Evolutionary conservation across 2,888 invertebrate genomes (phyloP).

Genomic region (Erebia ligea): DNA sequence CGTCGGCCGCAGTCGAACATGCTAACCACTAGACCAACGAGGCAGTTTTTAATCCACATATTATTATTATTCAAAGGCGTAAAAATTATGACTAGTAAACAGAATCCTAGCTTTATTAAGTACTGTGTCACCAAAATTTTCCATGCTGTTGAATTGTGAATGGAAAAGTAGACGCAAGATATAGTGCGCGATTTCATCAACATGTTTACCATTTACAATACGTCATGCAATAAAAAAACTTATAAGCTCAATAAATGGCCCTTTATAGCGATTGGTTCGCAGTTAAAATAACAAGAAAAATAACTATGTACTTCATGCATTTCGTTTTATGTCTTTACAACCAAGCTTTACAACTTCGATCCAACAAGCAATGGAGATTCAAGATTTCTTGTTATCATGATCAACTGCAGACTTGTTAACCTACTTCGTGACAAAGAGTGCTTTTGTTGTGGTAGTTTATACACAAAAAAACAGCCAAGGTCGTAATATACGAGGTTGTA

Average conservation of each 20-base stretch:
- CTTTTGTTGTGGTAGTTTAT: constrained; percentile 24
- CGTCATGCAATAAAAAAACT: not conserved
- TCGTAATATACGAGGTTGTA: constrained; percentile 21
- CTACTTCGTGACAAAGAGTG: constrained; percentile 40
- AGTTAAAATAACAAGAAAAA: constrained; percentile 4
- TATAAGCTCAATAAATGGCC: not conserved
- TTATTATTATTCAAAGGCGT: no score
- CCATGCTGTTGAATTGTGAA: not conserved
- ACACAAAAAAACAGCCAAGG: constrained; percentile 30
- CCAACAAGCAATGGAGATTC: constrained; percentile 39
- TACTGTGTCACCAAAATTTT: not conserved
- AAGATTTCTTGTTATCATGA: constrained; percentile 41
- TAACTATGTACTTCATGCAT: not conserved
- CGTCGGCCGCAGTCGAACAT: no score
- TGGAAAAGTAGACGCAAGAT: not conserved
- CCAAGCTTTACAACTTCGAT: constrained; percentile 39
- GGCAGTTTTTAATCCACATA: no score
- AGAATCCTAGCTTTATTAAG: no score
- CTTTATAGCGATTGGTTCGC: not conserved
- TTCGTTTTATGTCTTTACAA: constrained; percentile 32
- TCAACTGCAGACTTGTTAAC: constrained; percentile 40
- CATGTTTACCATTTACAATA: not conserved
- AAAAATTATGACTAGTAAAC: no score
- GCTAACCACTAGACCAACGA: no score
- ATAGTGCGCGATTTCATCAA: not conserved